Evolutionary conservation across 35 echinoderm and acorn worm genomes (phyloP), one percentile per base, ranked within the genome.

Genomic region (Lytechinus pictus): DNA sequence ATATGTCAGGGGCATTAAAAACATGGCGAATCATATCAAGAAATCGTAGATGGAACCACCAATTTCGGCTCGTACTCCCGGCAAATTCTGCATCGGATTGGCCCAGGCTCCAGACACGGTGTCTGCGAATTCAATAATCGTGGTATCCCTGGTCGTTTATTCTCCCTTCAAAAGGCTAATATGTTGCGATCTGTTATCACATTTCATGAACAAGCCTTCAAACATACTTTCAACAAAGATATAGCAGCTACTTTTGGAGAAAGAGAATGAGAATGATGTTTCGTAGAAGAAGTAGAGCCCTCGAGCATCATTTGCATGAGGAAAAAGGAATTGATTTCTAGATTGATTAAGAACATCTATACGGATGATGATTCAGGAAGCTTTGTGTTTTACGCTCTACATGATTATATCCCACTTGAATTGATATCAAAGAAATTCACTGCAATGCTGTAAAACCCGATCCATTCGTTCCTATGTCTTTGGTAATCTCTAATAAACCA

Each of bases 1-100:
- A 93, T 54, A 93, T 93, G 92, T 93, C 92, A 93, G 92, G 9
- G 53, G 92, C 24, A 93, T 93, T 93, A 93, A 79, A 93, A 93
- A 53, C 55, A 57, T 27, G 53, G 28, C 92, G n/a, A 19, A 93
- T 93, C 52, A 57, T 93, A 93, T 28, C 54, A 57, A 57, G 24
- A 55, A 55, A 93, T 57, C n/a, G 56, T 27, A 93, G 14, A 16
- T 53, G 52, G 27, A 93, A 57, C 54, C 92, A 24, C 54, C 21
- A 44, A 44, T 16, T 79, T 57, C 55, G 57, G 21, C 53, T 9
- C 92, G n/a, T 28, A 57, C 92, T 93, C 54, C 92, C 8, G 92
- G 92, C 92, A 93, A 57, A 93, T 55, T 57, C 54, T 57, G 54
- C 9, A 93, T 93, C 88, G 88, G 88, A 90, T 90, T 90, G 88